Percentiles rank a stretch among this genome's conserved stretches.
Conservation (phyloP, 1,140 invertebrate species). For the Drosophila biarmipes region DNA sequence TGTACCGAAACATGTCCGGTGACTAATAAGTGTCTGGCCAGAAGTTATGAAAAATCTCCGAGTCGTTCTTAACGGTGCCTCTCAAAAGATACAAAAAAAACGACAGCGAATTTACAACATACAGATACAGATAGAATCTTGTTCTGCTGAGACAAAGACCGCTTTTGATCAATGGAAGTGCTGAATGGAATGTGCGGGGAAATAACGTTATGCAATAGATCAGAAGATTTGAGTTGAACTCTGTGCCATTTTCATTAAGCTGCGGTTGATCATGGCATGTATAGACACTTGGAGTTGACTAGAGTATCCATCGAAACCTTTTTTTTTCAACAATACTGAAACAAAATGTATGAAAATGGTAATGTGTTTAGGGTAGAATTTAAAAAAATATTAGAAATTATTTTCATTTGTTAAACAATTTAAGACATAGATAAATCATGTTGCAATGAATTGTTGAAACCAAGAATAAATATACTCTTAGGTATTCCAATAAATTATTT, state of each 20-base stretch:
- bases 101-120: conserved; percentile 15
- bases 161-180: conserved; percentile 33
- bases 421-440: too few relatives aligned
- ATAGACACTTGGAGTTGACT: too few relatives aligned
- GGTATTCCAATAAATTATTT: too few relatives aligned
- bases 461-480: too few relatives aligned
- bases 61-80: conserved; percentile 45
- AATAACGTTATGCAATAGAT: conserved; percentile 31
- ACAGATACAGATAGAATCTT: conserved; percentile 27
- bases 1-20: conserved; percentile 44
- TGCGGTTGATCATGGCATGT: background rate
- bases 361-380: too few relatives aligned
- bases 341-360: too few relatives aligned
- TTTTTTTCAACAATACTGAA: too few relatives aligned
- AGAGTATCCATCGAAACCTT: too few relatives aligned
- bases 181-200: conserved; percentile 10
- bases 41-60: conserved; percentile 41
- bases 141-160: conserved; percentile 25
- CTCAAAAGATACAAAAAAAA: conserved; percentile 15
- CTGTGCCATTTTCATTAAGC: conserved; percentile 11
- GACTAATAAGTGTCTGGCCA: conserved; percentile 51
- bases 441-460: too few relatives aligned
- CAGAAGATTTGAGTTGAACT: conserved; percentile 13
- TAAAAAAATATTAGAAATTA: too few relatives aligned
- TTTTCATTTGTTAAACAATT: too few relatives aligned